Base-by-base conservation (phyloP, 2,888 invertebrate genomes). In the Ceratothoa steindachneri region DNA sequence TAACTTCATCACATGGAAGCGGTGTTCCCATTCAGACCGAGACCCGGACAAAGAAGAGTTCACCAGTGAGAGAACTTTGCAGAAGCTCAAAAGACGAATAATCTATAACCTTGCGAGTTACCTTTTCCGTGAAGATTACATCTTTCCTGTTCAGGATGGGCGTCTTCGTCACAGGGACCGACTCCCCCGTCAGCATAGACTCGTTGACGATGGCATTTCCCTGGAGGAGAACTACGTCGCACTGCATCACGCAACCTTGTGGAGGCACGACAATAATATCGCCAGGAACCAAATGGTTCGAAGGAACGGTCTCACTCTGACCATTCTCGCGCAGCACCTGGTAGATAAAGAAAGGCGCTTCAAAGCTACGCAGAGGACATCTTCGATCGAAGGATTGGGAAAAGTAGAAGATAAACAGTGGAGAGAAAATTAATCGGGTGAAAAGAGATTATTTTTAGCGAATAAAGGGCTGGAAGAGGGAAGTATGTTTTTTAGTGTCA, bases 111-210 rank as follows among this genome's bases (percentile, higher is more conserved):
- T n/a, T n/a, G n/a, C n/a, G n/a, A n/a, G n/a, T 60, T 24, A 79
- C 77, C 72, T 77, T 77, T 7, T 72, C 87, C 70, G 90, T 88
- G 83, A 91, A 95, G 9, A 87, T 83, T 81, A 89, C 89, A 71
- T 86, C 82, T 22, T 87, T 85, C 9, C 71, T 66, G 82, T 88
- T 87, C 1, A 91, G 88, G 0, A 89, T 81, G 0, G 89, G 87
- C 0, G 92, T 93, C 86, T 97, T 97, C 80, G 93, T 92, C 4
- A 95, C 92, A 1, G 96, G 96, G 1, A 95, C 92, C 85, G 94
- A 94, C 87, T 97, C 97, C 91, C 93, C 94, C 78, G 96, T 96
- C 2, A 97, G 88, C 92, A 95, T 94, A 83, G 93, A 93, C 85
- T 97, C 96, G 83, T 97, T 95, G 73, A 97, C 93, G 81, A 96